Base-by-base conservation (phyloP, 2,888 invertebrate genomes). In the Leistus spinibarbis region DNA sequence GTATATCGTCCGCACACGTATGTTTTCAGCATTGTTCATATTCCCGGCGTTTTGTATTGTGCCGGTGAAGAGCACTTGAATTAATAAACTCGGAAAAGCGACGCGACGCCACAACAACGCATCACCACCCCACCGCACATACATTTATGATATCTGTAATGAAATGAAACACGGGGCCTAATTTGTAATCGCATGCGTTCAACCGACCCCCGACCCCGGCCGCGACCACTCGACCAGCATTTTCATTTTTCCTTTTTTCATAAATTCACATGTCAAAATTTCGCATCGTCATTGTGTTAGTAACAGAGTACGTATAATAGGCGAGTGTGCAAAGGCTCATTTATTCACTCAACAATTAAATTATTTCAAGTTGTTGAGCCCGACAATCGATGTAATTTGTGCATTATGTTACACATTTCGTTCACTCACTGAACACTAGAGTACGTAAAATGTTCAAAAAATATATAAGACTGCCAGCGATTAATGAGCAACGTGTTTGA, bases 91-190 rank as follows among this genome's bases (percentile, higher is more conserved):
- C 65, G 64, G 40, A 72, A 72, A 72, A 72, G 65, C 72, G 64
- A 54, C 66, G 65, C 72, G 64, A 54, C 66, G 66, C 72, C 56
- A 40, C 17, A 19, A 20, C 72, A 56, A 56, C 22, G 20, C 27
- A 27, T 57, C 72, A 64, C 64, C n/a, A 54, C 54, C 13, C 64
- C n/a, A 54, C 54, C 64, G 22, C 53, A 56, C 72, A 72, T 65
- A 72, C 72, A 72, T 72, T 72, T 27, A 72, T 72, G 72, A 72
- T 72, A 72, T 72, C 66, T 72, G 72, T 72, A 72, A 72, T 72
- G 72, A 72, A 65, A 72, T 65, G 72, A 72, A 65, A 72, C 72
- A 72, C 57, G 72, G 54, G 56, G 27, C 65, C 72, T 66, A 72
- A 72, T 72, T 72, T 72, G 72, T 72, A 40, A 66, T 56, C 17